Evolutionary conservation across 2,113 vertebrate species (phyloP), one percentile per base, ranked within the genome.

Genomic region (Alethe castanea): DNA sequence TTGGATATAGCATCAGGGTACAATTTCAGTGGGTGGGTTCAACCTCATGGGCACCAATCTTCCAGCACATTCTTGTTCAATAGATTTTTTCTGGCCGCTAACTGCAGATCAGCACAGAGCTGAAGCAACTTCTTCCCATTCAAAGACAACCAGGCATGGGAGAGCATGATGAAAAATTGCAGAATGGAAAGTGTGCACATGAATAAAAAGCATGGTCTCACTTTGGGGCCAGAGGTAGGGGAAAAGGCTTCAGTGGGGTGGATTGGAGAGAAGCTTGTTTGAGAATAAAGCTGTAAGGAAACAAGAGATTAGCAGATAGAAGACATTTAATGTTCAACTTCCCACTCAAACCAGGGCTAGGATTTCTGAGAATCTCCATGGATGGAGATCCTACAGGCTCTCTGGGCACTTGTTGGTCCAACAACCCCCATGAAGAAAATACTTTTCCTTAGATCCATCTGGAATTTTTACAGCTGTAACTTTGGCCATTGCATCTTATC

Each of bases 11-110:
- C 13, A 62, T 11, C 50, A 60, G 66, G 52, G 48, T 88, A 13
- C 26, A 47, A 18, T n/a, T 9, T 12, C 2, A 0, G n/a, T 15
- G 25, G 14, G 14, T 54, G 33, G 13, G 35, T 44, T 80, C 42
- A 70, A 9, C 29, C 23, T 76, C 2, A 0, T 17, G 54, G 0
- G 2, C 12, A 53, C 45, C 38, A 60, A 64, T 62, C 20, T 61
- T 36, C 44, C n/a, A 57, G 17, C 19, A 59, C 20, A 40, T 74
- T 81, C 35, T 80, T 45, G n/a, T 11, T 71, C 29, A 36, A 1
- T 10, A 44, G 19, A 45, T 66, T 71, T 79, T 36, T 74, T 59
- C 36, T 53, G 80, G 12, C 12, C 7, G 3, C 33, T 59, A 33
- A 18, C 80, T 86, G 62, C 67, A 76, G 53, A 60, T n/a, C 23